Percentiles rank a stretch among this genome's conserved stretches.
Conservation (phyloP, 2,797 vertebrate species). For the Chelidonichthys spinosus region DNA sequence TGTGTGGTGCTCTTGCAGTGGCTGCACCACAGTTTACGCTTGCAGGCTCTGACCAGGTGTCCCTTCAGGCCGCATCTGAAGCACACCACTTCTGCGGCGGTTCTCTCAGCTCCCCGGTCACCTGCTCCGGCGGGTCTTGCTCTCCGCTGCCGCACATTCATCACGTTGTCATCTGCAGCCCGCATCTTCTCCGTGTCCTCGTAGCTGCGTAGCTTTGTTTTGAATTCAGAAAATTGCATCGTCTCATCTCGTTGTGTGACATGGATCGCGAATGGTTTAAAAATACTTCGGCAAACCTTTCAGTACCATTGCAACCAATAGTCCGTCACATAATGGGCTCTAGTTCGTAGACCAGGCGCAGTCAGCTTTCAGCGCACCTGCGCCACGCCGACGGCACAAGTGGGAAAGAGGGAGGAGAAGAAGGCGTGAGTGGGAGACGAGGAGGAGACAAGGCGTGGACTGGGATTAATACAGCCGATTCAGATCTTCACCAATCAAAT, state of each 20-base stretch:
- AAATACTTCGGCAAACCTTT: too few species aligned
- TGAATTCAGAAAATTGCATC: neutral
- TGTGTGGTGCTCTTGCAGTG: neutral
- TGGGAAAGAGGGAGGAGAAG: too few species aligned
- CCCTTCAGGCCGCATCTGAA: neutral
- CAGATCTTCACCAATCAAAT: too few species aligned
- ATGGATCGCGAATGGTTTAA: neutral
- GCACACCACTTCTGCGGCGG: neutral
- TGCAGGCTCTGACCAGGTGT: neutral
- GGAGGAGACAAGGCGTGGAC: too few species aligned
- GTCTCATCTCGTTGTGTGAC: neutral
- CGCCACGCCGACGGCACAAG: too few species aligned
- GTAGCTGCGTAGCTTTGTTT: neutral
- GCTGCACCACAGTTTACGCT: neutral
- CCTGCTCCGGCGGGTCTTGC: accelerated
- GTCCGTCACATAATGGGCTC: too few species aligned
- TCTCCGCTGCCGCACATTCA: neutral
- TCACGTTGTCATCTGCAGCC: neutral
- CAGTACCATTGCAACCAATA: too few species aligned
- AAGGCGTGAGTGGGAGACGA: too few species aligned
- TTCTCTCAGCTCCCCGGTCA: neutral
- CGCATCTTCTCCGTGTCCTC: neutral
- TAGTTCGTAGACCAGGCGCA: too few species aligned
- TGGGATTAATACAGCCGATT: too few species aligned
- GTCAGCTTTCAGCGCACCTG: too few species aligned